Evolutionary conservation across 2,888 invertebrate genomes (phyloP).

Genomic region (Galeruca laticollis): DNA sequence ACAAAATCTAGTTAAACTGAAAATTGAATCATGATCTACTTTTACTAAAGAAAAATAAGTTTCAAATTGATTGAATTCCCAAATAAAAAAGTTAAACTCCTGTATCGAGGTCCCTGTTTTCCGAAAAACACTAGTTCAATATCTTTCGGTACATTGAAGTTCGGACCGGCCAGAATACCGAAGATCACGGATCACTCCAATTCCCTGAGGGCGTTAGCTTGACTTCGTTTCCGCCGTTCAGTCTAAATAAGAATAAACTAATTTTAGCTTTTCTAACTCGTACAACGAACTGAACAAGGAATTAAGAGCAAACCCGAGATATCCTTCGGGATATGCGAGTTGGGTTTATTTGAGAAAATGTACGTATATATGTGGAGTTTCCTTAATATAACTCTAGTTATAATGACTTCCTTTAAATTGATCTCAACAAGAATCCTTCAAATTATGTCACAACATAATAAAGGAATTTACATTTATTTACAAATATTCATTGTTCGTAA

Average conservation of each 20-base stretch:
- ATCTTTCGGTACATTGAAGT: constrained; percentile 17
- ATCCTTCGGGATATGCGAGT: constrained; percentile 33
- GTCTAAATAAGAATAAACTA: constrained; percentile 49
- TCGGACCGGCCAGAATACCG: constrained; percentile 18
- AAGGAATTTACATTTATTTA: too few relatives aligned
- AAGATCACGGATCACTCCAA: constrained; percentile 44
- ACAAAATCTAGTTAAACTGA: too few relatives aligned
- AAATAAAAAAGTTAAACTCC: background rate
- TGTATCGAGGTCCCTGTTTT: background rate
- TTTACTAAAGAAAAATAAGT: too few relatives aligned
- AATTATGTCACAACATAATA: too few relatives aligned
- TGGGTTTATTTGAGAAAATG: constrained; percentile 20
- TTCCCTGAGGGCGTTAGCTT: constrained; percentile 43
- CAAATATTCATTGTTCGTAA: too few relatives aligned
- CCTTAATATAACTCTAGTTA: too few relatives aligned
- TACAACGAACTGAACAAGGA: constrained; percentile 43
- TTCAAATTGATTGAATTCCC: too few relatives aligned
- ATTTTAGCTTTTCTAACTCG: constrained; percentile 34
- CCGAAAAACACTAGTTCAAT: constrained; percentile 4
- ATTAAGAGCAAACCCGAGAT: constrained; percentile 38
- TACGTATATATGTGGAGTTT: background rate
- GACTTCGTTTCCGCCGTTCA: constrained; percentile 45
- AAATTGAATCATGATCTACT: too few relatives aligned
- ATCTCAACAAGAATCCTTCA: too few relatives aligned
- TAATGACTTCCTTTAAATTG: too few relatives aligned